phyloP scores from a whole-genome alignment of 2,113 vertebrate species.

The Sylvietta virens region DNA sequence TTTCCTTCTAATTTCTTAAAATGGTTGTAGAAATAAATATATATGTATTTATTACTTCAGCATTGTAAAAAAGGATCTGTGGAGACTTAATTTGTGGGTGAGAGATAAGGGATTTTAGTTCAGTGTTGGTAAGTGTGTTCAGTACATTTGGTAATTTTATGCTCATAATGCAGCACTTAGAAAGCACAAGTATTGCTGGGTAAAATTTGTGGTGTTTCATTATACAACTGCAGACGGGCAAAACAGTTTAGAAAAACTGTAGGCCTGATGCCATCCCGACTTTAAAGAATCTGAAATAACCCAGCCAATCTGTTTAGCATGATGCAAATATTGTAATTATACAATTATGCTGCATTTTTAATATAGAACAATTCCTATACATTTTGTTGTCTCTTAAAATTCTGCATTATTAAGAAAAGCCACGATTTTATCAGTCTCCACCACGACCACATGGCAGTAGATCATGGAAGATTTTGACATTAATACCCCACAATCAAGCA shows the following conservation, averaged over 20 bases:
- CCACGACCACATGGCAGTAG: neutral
- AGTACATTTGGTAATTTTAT: constrained; percentile 43
- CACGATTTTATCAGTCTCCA: neutral
- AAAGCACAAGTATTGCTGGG: constrained; percentile 49
- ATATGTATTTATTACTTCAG: constrained; percentile 45
- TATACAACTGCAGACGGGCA: constrained; percentile 47
- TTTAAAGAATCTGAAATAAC: constrained; percentile 64
- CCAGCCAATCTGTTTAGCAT: constrained; percentile 59
- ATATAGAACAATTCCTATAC: constrained; percentile 57
- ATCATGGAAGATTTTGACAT: constrained; percentile 12
- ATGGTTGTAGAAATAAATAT: constrained; percentile 41
- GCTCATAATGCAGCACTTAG: constrained; percentile 62
- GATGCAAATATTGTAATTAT: constrained; percentile 61
- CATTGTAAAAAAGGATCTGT: constrained; percentile 44
- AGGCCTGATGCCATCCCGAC: constrained; percentile 47
- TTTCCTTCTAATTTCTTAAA: constrained; percentile 61
- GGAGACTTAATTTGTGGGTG: constrained; percentile 58
- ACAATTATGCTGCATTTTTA: constrained; percentile 66
- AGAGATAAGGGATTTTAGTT: constrained; percentile 49
- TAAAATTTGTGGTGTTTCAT: constrained; percentile 62
- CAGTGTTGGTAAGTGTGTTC: constrained; percentile 39
- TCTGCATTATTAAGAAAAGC: constrained; percentile 26
- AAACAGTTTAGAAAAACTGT: constrained; percentile 50
- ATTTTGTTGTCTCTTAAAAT: constrained; percentile 50
- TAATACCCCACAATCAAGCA: constrained; percentile 25